Base-by-base conservation (phyloP, 2,888 invertebrate genomes). In the Dasypolia templi region DNA sequence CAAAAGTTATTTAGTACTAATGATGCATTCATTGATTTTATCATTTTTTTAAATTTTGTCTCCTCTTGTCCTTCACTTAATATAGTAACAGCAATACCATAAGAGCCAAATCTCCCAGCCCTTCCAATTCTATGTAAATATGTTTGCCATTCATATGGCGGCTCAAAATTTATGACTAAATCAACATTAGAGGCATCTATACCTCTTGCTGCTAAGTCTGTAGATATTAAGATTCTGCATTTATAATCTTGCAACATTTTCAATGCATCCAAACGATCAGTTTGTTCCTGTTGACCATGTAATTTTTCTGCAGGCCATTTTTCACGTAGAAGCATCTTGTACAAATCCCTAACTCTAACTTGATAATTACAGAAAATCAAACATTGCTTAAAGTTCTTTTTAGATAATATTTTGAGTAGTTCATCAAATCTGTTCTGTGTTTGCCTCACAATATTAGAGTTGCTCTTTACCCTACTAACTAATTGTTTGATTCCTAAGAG, bases 91-190 rank as follows among this genome's bases (percentile, higher is more conserved):
- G 98, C 98, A 73, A 97, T 96, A 68, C 99, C 99, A 92, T 97
- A 97, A 1, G 98, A 97, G 1, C 99, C 99, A 96, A 98, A 99
- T 79, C 99, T 97, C 0, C 99, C 99, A 59, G 99, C 99, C 88
- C 99, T 97, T 1, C 99, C 99, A 91, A 99, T 99, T 89, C 99
- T 97, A 95, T 99, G 99, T 81, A 99, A 97, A 96, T 99, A 99
- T 29, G 98, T 99, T 82, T 98, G 97, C 85, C 97, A 96, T 89
- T 98, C 98, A 81, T 90, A 90, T 0, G 99, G 99, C 46, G 98
- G 95, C 91, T 99, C 99, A 89, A 99, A 97, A 93, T 99, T 99
- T 14, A 99, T 97, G 0, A 99, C 98, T 77, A 99, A 93, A 96
- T 99, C 98, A 17, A 99, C 98, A 94, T 99, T 98, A 83, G 98